phyloP scores from a whole-genome alignment of 2,888 invertebrate species.

The Cryptocephalus moraei region DNA sequence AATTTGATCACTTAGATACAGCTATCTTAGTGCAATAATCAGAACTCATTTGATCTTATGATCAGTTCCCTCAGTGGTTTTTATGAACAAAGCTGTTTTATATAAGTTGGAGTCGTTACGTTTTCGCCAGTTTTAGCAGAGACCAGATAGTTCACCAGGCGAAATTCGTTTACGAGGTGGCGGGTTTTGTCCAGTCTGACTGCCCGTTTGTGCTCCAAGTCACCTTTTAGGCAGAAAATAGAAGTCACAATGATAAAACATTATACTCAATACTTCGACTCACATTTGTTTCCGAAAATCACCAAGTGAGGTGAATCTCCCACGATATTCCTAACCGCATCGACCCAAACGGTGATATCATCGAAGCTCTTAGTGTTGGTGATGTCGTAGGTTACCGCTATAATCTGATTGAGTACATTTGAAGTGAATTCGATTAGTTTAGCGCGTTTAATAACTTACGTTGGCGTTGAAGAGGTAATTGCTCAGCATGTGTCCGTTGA shows the following conservation, averaged over 20 bases:
- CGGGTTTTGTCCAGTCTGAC: slow-evolving; percentile 55
- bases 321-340: slow-evolving; percentile 38
- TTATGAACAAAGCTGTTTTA: too few relatives aligned
- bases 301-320: slow-evolving; percentile 33
- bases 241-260: neutral
- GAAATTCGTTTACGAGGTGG: slow-evolving; percentile 53
- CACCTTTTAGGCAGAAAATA: slow-evolving; percentile 32
- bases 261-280: slow-evolving; percentile 10
- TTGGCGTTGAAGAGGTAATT: slow-evolving; percentile 62
- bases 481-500: slow-evolving; percentile 67
- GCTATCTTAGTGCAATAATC: too few relatives aligned
- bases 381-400: slow-evolving; percentile 75
- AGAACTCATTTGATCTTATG: too few relatives aligned
- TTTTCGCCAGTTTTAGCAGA: slow-evolving; percentile 67
- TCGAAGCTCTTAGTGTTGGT: slow-evolving; percentile 74
- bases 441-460: slow-evolving; percentile 39
- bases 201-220: slow-evolving; percentile 62
- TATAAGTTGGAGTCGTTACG: slow-evolving; percentile 35
- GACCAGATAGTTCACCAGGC: slow-evolving; percentile 50
- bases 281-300: slow-evolving; percentile 59
- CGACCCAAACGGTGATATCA: slow-evolving; percentile 61
- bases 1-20: neutral
- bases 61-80: too few relatives aligned
- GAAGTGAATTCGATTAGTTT: neutral
- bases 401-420: slow-evolving; percentile 43